Base-by-base conservation (phyloP, 2,113 vertebrate species). In the Bos javanicus region DNA sequence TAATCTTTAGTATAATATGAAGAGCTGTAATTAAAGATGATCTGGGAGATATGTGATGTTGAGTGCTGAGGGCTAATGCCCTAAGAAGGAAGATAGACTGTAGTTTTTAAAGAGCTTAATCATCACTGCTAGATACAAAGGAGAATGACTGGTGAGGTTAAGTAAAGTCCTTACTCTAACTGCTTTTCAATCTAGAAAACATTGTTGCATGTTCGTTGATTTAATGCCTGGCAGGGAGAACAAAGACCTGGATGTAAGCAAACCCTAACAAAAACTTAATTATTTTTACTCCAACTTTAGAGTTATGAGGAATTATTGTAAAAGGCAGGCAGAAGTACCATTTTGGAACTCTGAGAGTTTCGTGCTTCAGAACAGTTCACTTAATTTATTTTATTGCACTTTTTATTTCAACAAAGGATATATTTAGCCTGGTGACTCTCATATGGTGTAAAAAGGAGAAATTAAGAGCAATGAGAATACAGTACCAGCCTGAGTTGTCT, bases 161-260 rank as follows among this genome's bases (percentile, higher is more conserved):
- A 86, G 36, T 3, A 74, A 96, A 91, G 80, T 71, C 78, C 46
- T 43, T 60, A 56, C 54, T 57, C 39, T 52, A 43, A 33, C 33
- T 5, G 46, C 25, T 94, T 97, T 95, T 71, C 89, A 97, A 30
- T 67, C 76, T 93, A 81, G 64, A 81, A 71, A 80, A 83, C 46
- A 16, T 15, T 43, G 10, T 10, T 57, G 28, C 26, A 30, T 36
- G 17, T 81, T 74, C 30, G 50, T 36, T 71, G 54, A 88, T 50
- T 91, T 92, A 90, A 50, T 46, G 7, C 8, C 56, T 84, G 57
- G 16, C 52, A 91, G 33, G 89, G 59, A 87, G 36, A 74, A 64
- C 57, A 36, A 95, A 71, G 50, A 80, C 23, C 15, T 76, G 23
- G 13, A 56, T 67, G 2, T 92, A 43, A 50, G 50, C 54, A 89